phyloP scores from a whole-genome alignment of 2,113 vertebrate species.

The Isichthys henryi region DNA sequence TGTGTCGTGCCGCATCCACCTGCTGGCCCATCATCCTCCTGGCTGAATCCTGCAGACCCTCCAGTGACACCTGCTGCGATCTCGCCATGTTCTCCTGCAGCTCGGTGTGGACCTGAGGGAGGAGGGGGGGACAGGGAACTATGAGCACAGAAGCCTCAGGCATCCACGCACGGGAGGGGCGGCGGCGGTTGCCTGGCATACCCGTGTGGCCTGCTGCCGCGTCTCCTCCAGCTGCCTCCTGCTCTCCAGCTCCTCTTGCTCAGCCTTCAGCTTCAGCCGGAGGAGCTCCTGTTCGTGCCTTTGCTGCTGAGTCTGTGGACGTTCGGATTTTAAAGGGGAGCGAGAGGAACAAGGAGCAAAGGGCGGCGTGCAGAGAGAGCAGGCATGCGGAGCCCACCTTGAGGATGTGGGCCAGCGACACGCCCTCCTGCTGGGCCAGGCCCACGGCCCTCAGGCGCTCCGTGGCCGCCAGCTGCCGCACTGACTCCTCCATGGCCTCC shows the following conservation, averaged over 20 bases:
- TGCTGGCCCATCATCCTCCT: slow-evolving; percentile 76
- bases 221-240: slow-evolving; percentile 80
- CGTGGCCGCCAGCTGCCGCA: slow-evolving; percentile 76
- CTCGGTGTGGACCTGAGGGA: slow-evolving; percentile 67
- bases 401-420: slow-evolving; percentile 84
- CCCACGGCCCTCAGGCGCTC: slow-evolving; percentile 77
- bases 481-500: slow-evolving; percentile 80
- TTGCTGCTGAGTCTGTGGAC: slow-evolving; percentile 78
- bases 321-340: background rate
- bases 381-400: slow-evolving; percentile 60
- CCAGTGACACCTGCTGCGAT: slow-evolving; percentile 64
- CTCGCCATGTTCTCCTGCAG: slow-evolving; percentile 71
- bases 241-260: slow-evolving; percentile 81
- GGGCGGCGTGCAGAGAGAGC: background rate
- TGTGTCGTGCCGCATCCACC: slow-evolving; percentile 60
- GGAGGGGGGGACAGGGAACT: background rate
- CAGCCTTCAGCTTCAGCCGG: slow-evolving; percentile 79
- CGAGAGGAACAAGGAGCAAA: background rate
- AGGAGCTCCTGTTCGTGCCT: slow-evolving; percentile 79
- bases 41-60: slow-evolving; percentile 62
- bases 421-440: slow-evolving; percentile 85
- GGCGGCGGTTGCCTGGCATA: slow-evolving; percentile 38
- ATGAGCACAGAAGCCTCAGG: too few species aligned
- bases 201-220: slow-evolving; percentile 76
- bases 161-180: background rate